Evolutionary conservation across 2,113 vertebrate species (phyloP), one percentile per base, ranked within the genome.

Genomic region (Prunella fulvescens): DNA sequence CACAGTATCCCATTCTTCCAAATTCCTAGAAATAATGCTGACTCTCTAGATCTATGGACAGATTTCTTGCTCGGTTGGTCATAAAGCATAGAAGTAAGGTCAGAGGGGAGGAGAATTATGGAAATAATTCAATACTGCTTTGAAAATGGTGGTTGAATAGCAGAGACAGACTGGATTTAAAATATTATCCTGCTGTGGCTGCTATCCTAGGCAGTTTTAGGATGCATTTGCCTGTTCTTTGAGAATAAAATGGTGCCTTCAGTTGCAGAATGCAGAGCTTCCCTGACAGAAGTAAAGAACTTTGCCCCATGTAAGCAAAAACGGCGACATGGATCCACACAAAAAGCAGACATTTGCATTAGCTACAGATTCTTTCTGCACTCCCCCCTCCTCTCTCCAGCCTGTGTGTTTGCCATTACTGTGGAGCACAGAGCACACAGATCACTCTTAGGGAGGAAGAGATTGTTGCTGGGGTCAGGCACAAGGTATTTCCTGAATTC

Each of bases 401-500:
- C 44, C 71, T 80, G 26, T 51, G 42, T 77, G 72, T 78, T 88
- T 81, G 76, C 47, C 67, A 58, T 83, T 51, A 47, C 25, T 86
- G 67, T 39, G 51, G 56, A 92, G n/a, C 71, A 60, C 51, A 69
- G 90, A 69, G 51, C 71, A 88, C 67, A 81, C 64, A 81, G 67
- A 88, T 90, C 50, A 44, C 40, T 92, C 45, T 45, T 26, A 47
- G 71, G 71, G 80, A 91, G 92, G 93, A 90, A 92, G 85, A 83
- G 76, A 62, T 18, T 86, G 85, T 86, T 86, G 56, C 64, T 92
- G 72, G 85, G 92, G 88, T 78, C 88, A 93, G 82, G 88, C 94
- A 82, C 74, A 83, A 94, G 76, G 81, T 90, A 94, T 93, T 96
- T 96, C 92, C 93, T 96, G 93, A 92, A 96, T 88, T 90, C 76